phyloP scores from a whole-genome alignment of 2,113 vertebrate genomes.

The Dissostichus mawsoni region DNA sequence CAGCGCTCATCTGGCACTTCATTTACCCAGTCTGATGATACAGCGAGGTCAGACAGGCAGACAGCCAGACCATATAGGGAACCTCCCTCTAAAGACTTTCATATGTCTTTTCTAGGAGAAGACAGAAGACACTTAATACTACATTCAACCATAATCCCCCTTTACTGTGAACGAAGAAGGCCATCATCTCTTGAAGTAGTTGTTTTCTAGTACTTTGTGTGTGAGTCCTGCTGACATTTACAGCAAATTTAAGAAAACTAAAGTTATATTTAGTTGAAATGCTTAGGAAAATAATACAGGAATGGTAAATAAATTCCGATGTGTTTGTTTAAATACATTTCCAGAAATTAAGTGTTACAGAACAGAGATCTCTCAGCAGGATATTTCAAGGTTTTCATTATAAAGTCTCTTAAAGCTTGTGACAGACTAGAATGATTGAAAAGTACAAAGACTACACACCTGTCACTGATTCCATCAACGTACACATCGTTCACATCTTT shows the following conservation, averaged over 20 bases:
- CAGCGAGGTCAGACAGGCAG: constrained; percentile 47
- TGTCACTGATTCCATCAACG: neutral
- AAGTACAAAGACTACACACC: neutral
- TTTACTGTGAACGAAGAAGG: constrained; percentile 1
- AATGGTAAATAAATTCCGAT: neutral
- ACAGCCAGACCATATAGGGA: constrained; percentile 68
- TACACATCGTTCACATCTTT: neutral
- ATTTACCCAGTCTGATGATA: constrained; percentile 69
- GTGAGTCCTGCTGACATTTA: neutral
- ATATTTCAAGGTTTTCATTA: neutral
- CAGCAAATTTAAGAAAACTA: neutral
- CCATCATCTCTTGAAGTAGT: neutral
- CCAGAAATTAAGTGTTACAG: neutral
- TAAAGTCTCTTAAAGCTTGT: neutral
- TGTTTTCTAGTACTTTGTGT: neutral
- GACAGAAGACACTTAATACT: constrained; percentile 17
- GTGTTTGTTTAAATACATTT: neutral
- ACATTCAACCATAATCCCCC: neutral
- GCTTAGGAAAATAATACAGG: neutral
- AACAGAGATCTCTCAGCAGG: neutral
- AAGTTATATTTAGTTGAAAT: neutral
- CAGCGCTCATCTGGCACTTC: constrained; percentile 67
- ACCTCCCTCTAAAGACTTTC: constrained; percentile 52
- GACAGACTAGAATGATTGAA: neutral
- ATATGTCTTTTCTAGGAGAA: constrained; percentile 1